Base-by-base conservation (phyloP, 2,888 invertebrate species). In the Lasioglossum figueresi region DNA sequence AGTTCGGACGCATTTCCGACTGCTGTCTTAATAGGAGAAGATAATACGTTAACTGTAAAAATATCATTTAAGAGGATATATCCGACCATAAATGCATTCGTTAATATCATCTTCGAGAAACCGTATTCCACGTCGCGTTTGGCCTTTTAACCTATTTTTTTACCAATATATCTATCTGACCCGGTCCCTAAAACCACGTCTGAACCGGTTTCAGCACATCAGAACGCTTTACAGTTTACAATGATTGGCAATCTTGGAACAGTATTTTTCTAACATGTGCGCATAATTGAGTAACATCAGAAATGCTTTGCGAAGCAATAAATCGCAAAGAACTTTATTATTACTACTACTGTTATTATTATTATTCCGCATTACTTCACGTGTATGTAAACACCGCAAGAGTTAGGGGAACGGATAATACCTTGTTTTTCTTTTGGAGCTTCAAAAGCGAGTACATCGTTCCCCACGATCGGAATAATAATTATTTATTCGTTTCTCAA, bases 111-210 rank as follows among this genome's bases (percentile, higher is more conserved):
- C 23, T 45, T 45, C 27, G 43, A 43, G 31, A 43, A 63, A 63
- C 63, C 23, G 43, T 63, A 31, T 31, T 63, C 63, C 31, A 31
- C 40, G 43, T 23, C 16, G 10, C 16, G 16, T 37, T 78, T 59
- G 27, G 43, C 31, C 68, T 68, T 66, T 68, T 52, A 80, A 80
- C 80, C 75, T 68, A 75, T 75, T 80, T 78, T 78, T 78, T 78
- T 52, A 78, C 75, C 48, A 31, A 75, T 68, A 52, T n/a, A n/a
- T 16, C 52, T 52, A 40, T 80, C 68, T 80, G 66, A 80, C 31
- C 75, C 37, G 76, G 48, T 66, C 76, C 68, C 68, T 52, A 68
- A 80, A 80, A 68, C 34, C 80, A 56, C 34, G 16, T 23, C 43
- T 76, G 77, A 80, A 80, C 77, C 76, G 70, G 70, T 76, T 70